A percentile compares a stretch with the other conserved stretches of the same genome.
These are phyloP conservation scores for Sminthurinus aureus DNA, from an alignment of 2,888 invertebrate genomes.

Conservation along the genomic window DNA sequence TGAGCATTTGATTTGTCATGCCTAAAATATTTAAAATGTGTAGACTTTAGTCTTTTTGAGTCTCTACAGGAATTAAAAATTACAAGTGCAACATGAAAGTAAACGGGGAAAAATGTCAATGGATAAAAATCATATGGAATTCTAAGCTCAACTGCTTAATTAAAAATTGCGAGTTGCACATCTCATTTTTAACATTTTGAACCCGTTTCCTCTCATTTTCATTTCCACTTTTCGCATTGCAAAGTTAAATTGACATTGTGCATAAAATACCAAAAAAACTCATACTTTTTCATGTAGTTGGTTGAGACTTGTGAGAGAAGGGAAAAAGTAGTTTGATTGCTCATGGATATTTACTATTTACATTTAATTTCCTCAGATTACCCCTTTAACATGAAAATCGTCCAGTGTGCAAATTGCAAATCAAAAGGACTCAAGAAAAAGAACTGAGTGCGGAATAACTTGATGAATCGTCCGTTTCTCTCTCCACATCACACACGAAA, in stretches of 20 bases:
- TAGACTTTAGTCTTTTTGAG: too few species aligned
- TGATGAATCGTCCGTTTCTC: not conserved
- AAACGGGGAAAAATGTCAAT: not conserved
- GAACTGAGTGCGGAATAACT: too few species aligned
- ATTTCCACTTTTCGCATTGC: not conserved
- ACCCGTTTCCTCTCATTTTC: not conserved
- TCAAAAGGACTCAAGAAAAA: not conserved
- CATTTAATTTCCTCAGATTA: not conserved
- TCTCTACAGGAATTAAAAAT: too few species aligned
- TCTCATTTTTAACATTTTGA: not conserved
- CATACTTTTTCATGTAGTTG: not conserved
- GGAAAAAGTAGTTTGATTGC: not conserved
- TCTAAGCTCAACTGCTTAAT: too few species aligned
- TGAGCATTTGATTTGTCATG: too few species aligned
- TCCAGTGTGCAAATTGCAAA: not conserved
- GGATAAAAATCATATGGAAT: not conserved
- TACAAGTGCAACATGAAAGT: not conserved
- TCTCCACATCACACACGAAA: too few species aligned
- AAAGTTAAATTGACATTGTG: not conserved
- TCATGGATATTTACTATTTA: not conserved
- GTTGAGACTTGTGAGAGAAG: not conserved
- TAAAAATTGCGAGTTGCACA: too few species aligned
- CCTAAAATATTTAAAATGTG: too few species aligned
- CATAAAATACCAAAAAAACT: not conserved
- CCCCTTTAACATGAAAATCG: not conserved